Base-by-base conservation (phyloP, 2,797 vertebrate genomes). In the Sciaenops ocellatus region DNA sequence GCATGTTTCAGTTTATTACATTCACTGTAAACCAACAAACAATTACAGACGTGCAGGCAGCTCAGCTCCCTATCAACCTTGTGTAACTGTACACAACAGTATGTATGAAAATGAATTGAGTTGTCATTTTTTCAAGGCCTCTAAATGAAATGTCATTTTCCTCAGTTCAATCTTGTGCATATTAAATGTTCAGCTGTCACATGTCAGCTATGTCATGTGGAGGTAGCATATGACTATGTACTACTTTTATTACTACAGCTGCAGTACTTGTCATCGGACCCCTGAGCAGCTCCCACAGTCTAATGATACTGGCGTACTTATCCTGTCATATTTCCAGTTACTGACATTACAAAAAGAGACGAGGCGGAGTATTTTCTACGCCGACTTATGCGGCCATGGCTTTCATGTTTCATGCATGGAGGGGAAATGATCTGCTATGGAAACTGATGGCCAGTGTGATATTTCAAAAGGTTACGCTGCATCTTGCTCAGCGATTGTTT, bases 401-500 rank as follows among this genome's bases (percentile, higher is more conserved):
- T 90, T 89, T 89, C 84, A 79, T 83, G 86, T 93, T 82, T 87
- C 79, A 42, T 80, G 73, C 82, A 82, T 64, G 3, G 55, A 22
- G 54, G 28, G 79, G 82, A n/a, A 81, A 83, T 78, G 57, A 89
- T 84, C 87, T 80, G 84, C 88, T 80, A 47, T 10, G 52, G 83
- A 87, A 93, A 91, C 80, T 76, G 93, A 95, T 90, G 92, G 93
- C 89, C 86, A 18, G 50, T 30, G 41, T 95, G 94, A 94, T 95
- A 95, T 96, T 96, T 95, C 90, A 90, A 96, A 96, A 95, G 95
- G 94, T 96, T 95, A 95, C 69, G 55, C 81, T 72, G 90, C 87
- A 73, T 92, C 92, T 93, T 89, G 92, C 91, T 93, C 91, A 73
- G 90, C 82, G 48, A 90, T 94, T 94, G 93, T 95, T 95, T 94